Evolutionary conservation across 2,888 invertebrate genomes (phyloP).

Genomic region (Rhagium mordax): DNA sequence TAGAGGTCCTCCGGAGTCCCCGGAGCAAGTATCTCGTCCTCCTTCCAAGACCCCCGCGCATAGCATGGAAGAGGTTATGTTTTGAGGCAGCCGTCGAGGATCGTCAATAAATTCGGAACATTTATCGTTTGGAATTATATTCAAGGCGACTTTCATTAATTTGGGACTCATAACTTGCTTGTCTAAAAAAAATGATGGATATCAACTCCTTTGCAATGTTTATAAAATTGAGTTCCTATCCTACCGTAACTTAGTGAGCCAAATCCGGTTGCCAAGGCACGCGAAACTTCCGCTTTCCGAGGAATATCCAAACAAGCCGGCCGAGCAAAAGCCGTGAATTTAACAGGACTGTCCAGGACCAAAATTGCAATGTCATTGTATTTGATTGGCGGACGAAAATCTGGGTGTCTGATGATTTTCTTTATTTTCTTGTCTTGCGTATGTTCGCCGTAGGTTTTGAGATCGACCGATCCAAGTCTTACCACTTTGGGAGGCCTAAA

Average conservation of each 20-base stretch:
- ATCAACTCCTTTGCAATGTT: too few relatives aligned
- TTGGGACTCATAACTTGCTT: background rate
- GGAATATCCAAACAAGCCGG: background rate
- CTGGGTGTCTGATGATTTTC: background rate
- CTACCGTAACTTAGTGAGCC: background rate
- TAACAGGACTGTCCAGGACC: constrained; percentile 14
- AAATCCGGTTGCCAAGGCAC: background rate
- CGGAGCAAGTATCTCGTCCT: background rate
- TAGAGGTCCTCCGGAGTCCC: constrained; percentile 8
- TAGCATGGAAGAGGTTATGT: background rate
- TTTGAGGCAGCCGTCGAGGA: background rate
- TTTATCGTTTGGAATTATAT: background rate
- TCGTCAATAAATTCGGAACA: background rate
- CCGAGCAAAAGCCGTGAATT: constrained; percentile 25
- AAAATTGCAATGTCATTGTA: constrained; percentile 9
- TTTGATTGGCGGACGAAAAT: background rate
- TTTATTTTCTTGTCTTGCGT: background rate
- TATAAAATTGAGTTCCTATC: too few relatives aligned
- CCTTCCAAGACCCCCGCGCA: background rate
- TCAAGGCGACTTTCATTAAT: background rate
- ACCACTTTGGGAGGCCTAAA: background rate
- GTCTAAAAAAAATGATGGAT: background rate
- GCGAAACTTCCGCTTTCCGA: background rate
- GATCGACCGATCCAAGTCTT: background rate
- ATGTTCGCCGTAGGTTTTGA: background rate